Evolutionary conservation across 2,888 invertebrate species (phyloP), one percentile per base, ranked within the genome.

Genomic region (Mechanitis messenoides): DNA sequence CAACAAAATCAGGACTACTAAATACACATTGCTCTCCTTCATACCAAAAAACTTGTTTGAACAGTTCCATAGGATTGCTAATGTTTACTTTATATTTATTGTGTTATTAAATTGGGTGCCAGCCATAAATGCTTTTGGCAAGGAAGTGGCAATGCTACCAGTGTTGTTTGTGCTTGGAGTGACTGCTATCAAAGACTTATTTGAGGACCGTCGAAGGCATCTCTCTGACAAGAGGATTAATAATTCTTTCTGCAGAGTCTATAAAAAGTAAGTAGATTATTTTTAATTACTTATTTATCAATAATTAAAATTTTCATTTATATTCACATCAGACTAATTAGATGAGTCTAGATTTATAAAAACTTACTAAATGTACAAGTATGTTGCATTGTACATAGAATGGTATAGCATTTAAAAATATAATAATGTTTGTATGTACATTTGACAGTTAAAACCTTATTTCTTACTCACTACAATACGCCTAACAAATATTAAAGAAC

Each of bases 61-160:
- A 90, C 98, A 99, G 90, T 98, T 99, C 85, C 98, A 98, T 87
- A 93, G 98, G 67, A 96, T 98, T 79, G 98, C 98, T 68, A 99
- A 99, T 92, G 92, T 99, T 77, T 99, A 98, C 91, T 99, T 99
- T 88, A 95, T 98, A 79, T 96, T 98, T 81, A 98, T 99, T 81
- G 97, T 98, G 74, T 90, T 98, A 73, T 92, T 98, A 69, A 98
- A 98, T 90, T 98, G 97, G 97, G 95, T 98, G 79, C 98, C 98
- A 3, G 93, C 94, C 45, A 96, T 98, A 66, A 96, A 96, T 87
- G 98, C 98, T 3, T 98, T 98, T 86, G 98, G 97, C 67, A 98
- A 97, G 82, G 98, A 98, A 88, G 93, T 98, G 72, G 97, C 98
- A 20, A 97, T 98, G 95, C 92, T 98, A 72, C 98, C 98, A 2